Conservation (phyloP, 2,113 vertebrate genomes). For the Pholis gunnellus region DNA sequence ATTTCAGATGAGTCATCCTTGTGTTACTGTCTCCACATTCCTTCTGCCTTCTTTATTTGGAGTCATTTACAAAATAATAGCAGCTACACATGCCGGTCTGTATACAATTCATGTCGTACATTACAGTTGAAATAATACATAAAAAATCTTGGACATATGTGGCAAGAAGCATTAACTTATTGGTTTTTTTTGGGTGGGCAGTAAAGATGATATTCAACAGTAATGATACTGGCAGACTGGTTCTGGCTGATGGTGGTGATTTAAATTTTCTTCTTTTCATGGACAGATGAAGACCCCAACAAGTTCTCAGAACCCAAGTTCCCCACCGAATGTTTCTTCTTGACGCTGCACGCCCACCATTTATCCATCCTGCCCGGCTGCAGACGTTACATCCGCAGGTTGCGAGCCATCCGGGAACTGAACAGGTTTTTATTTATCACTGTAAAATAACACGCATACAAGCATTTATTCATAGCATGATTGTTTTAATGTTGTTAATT, state of each 20-base stretch:
- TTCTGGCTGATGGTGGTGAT: not conserved
- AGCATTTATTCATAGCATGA: not conserved
- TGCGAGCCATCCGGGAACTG: conserved; percentile 95
- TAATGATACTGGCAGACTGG: not conserved
- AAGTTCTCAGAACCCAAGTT: conserved; percentile 96
- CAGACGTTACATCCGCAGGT: conserved; percentile 95
- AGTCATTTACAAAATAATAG: not conserved
- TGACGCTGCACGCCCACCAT: conserved; percentile 96
- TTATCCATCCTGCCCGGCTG: conserved; percentile 96
- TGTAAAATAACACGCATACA: not conserved
- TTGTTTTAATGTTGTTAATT: conserved; percentile 15
- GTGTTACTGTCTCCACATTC: not conserved
- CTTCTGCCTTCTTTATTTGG: not conserved
- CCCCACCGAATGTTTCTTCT: conserved; percentile 98
- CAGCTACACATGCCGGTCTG: not conserved
- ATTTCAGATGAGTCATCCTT: conserved; percentile 19
- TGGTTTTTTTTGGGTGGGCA: not conserved
- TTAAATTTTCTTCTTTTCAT: conserved; percentile 12
- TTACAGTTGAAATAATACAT: not conserved
- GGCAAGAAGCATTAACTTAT: not conserved
- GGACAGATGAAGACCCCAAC: conserved; percentile 87
- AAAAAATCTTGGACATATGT: not conserved
- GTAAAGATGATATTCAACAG: not conserved
- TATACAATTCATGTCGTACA: not conserved
- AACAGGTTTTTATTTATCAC: conserved; percentile 88